A percentile compares a stretch with the other conserved stretches of the same genome.
Conservation (phyloP, 92 coral and sea anemone genomes). For the Paragorgia papillata region DNA sequence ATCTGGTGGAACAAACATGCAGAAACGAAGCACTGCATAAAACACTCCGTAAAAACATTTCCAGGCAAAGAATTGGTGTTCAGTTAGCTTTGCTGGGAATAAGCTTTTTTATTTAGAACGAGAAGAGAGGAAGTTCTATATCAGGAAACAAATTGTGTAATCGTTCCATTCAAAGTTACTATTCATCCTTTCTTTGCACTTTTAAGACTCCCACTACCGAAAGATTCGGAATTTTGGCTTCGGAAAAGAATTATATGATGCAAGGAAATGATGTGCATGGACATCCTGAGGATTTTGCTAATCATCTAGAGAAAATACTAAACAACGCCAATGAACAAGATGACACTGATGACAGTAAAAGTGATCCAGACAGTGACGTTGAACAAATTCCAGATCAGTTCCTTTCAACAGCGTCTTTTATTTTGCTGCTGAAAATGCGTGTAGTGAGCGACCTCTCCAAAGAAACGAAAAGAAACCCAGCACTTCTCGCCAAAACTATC, state of each 20-base stretch:
- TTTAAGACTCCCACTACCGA: neutral
- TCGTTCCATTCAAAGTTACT: no score
- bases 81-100: no score
- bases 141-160: neutral
- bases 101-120: no score
- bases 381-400: no score
- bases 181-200: no score
- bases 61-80: no score
- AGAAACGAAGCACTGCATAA: no score
- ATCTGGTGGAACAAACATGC: no score
- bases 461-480: neutral
- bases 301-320: neutral
- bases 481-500: no score
- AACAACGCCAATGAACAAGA: neutral
- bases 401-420: no score
- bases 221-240: neutral
- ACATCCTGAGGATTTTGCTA: neutral
- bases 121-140: neutral
- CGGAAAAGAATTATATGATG: slow-evolving; percentile 1
- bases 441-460: neutral
- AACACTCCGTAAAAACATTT: no score
- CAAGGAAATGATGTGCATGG: neutral
- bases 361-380: no score
- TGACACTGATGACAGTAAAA: neutral
- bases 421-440: slow-evolving; percentile 3